Conservation (phyloP, 2,888 invertebrate genomes). For the Auanema sp. region DNA sequence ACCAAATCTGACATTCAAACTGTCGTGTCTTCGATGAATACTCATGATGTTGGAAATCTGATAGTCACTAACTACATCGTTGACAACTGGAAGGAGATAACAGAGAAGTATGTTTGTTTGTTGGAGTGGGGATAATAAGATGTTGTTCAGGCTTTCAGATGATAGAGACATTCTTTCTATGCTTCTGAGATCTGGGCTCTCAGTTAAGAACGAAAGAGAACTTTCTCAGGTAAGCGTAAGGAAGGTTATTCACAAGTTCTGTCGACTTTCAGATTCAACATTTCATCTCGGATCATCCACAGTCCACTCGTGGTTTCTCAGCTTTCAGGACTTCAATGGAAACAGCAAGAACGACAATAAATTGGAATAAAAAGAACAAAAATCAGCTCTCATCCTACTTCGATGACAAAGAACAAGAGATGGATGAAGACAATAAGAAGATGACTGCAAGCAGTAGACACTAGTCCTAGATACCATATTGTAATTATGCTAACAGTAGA, state of each 20-base stretch:
- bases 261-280: too few species aligned
- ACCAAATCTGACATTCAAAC: not conserved
- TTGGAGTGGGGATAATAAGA: not conserved
- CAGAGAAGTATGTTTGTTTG: constrained; percentile 10
- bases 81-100: constrained; percentile 35
- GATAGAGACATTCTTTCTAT: constrained; percentile 11
- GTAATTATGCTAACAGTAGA: too few species aligned
- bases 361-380: constrained; percentile 28
- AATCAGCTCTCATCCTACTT: constrained; percentile 24
- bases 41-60: constrained; percentile 31
- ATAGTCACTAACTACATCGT: constrained; percentile 38
- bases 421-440: constrained; percentile 20
- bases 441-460: too few species aligned
- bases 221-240: too few species aligned
- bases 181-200: constrained; percentile 17
- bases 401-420: constrained; percentile 29
- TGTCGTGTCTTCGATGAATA: constrained; percentile 15
- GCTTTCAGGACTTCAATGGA: constrained; percentile 13
- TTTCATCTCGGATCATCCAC: too few species aligned
- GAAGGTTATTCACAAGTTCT: too few species aligned
- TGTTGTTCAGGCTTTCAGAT: constrained; percentile 12
- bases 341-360: constrained; percentile 25
- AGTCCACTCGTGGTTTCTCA: too few species aligned
- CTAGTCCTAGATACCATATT: too few species aligned
- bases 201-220: constrained; percentile 10